Evolutionary conservation across 2,797 vertebrate species (phyloP).

Genomic region (Ctenopoma kingsleyae): DNA sequence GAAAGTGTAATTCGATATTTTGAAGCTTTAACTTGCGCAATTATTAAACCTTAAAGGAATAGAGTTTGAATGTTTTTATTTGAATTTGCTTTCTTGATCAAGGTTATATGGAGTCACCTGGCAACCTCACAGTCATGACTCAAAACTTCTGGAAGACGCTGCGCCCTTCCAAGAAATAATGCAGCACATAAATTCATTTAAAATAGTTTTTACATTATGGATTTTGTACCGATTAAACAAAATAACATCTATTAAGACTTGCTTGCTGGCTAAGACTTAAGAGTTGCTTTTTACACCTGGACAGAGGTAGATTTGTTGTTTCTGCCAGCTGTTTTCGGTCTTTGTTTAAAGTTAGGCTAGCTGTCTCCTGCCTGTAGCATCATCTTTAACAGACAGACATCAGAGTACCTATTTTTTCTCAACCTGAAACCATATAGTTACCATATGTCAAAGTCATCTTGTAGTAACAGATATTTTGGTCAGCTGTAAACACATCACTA

Average conservation of each 20-base stretch:
- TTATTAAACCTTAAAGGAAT: slow-evolving; percentile 4
- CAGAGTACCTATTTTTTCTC: neutral
- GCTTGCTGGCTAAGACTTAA: too few species aligned
- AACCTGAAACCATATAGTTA: too few species aligned
- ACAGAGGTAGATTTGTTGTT: neutral
- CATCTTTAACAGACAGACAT: neutral
- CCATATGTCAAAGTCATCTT: too few species aligned
- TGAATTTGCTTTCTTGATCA: neutral
- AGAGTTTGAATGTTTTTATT: neutral
- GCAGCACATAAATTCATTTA: too few species aligned
- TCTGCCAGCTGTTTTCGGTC: too few species aligned
- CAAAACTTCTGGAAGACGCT: too few species aligned
- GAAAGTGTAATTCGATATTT: slow-evolving; percentile 9
- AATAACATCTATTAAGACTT: neutral
- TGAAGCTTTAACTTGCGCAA: slow-evolving; percentile 4
- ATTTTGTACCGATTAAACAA: neutral
- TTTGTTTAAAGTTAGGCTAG: too few species aligned
- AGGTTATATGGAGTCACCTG: neutral
- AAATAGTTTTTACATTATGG: neutral
- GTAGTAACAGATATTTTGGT: too few species aligned
- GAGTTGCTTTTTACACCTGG: neutral
- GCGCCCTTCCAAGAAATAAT: too few species aligned
- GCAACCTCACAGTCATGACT: neutral
- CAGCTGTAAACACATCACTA: neutral
- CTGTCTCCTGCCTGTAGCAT: neutral